A percentile compares a stretch with the other conserved stretches of the same genome.
Conservation (phyloP, 2,797 vertebrate genomes). For the Acomys russatus region DNA sequence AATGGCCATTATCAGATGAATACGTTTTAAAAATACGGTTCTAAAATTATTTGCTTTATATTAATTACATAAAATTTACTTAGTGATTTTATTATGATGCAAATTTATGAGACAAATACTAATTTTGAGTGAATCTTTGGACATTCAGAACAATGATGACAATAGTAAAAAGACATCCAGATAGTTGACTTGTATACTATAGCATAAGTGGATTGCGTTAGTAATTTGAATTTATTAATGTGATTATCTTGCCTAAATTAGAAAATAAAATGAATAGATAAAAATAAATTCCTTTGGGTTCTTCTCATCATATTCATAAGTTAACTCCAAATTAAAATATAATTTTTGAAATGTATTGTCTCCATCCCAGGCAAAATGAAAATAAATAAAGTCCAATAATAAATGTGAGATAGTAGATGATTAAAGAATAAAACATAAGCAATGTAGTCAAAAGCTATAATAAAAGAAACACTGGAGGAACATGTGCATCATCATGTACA, state of each 20-base stretch:
- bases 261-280: background rate
- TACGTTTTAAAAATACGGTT: background rate
- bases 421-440: background rate
- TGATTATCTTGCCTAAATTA: background rate
- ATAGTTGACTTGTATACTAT: background rate
- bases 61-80: background rate
- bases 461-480: background rate
- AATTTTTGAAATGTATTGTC: background rate
- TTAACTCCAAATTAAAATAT: background rate
- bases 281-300: background rate
- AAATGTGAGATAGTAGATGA: background rate
- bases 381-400: background rate
- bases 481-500: background rate
- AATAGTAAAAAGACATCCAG: background rate
- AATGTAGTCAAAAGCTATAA: background rate
- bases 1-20: background rate
- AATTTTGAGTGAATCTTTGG: background rate
- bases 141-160: background rate
- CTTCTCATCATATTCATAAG: background rate
- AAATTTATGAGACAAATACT: background rate
- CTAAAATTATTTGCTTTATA: background rate
- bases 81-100: background rate
- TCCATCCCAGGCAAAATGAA: background rate
- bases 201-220: background rate
- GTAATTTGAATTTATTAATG: background rate